Conservation (phyloP, 2,888 invertebrate genomes). For the Keiferia lycopersicella region DNA sequence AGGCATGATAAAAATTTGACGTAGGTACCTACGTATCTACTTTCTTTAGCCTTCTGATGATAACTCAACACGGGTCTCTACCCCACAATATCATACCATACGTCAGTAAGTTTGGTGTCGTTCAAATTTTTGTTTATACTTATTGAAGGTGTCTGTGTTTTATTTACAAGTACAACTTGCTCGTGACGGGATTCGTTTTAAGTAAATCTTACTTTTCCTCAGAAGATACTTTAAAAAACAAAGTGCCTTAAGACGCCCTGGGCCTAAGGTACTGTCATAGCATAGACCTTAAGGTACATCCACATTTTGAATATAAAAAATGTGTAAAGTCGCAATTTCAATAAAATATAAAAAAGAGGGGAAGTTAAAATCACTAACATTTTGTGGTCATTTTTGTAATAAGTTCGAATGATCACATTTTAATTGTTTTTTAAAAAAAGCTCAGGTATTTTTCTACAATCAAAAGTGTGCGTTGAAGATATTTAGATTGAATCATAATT, state of each 20-base stretch:
- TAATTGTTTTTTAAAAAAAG: slow-evolving; percentile 45
- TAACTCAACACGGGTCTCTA: too few species aligned
- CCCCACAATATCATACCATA: too few species aligned
- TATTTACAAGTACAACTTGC: too few species aligned
- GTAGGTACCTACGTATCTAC: too few species aligned
- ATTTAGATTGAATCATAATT: slow-evolving; percentile 29
- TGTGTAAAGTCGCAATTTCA: slow-evolving; percentile 48
- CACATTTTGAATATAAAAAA: slow-evolving; percentile 53
- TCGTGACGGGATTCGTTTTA: background rate
- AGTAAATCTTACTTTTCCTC: background rate
- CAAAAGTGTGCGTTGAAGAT: slow-evolving; percentile 46
- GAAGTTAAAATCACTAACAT: slow-evolving; percentile 66
- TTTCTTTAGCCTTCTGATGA: too few species aligned
- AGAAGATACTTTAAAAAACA: slow-evolving; percentile 13
- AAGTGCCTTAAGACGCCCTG: slow-evolving; percentile 17
- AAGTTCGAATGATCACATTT: slow-evolving; percentile 63
- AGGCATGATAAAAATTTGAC: too few species aligned
- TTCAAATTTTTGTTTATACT: too few species aligned
- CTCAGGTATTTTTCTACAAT: slow-evolving; percentile 44
- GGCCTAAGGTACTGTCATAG: slow-evolving; percentile 37
- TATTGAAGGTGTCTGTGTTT: too few species aligned
- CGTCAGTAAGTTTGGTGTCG: too few species aligned
- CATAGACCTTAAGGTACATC: slow-evolving; percentile 52
- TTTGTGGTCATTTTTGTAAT: slow-evolving; percentile 56
- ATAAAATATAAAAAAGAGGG: slow-evolving; percentile 57